Base-by-base conservation (phyloP, 2,888 invertebrate genomes). In the Ceriagrion tenellum region DNA sequence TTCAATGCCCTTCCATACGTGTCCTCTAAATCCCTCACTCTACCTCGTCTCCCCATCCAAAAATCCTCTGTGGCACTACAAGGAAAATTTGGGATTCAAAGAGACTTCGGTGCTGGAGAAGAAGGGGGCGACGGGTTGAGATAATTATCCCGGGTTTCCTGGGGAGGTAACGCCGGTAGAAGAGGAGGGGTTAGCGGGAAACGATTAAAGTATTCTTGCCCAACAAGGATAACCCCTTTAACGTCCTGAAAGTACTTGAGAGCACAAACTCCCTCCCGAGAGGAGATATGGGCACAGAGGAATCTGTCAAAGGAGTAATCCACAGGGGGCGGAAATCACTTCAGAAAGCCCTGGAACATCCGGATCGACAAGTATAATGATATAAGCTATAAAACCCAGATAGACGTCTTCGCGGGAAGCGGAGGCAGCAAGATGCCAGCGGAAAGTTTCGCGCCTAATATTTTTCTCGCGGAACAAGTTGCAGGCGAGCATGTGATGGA, bases 21-120 rank as follows among this genome's bases (percentile, higher is more conserved):
- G 30, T 35, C 81, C 69, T 81, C 35, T 69, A 10, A 26, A 18
- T 81, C 35, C 16, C 16, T 13, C 8, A 0, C 81, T 30, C 13
- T 35, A n/a, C 81, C 30, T n/a, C 30, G 13, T 26, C 69, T 20
- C 35, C 81, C 0, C 81, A 16, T 13, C 81, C 81, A 12, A 35
- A 81, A 81, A 81, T 35, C 81, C 35, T 69, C 81, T 35, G 35
- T 35, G 81, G 81, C 35, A 35, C 30, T 59, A 20, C 4, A 35
- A 30, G 81, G 81, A 81, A 81, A 81, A 81, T 81, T 81, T 81
- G 81, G 30, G 81, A 81, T 81, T 81, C 81, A 81, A 81, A 81
- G 81, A 81, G 81, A 81, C 30, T 18, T 30, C 20, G 74, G n/a
- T 59, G 47, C 47, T 20, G n/a, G 69, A n/a, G 23, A 26, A 10